Base-by-base conservation (phyloP, 2,113 vertebrate genomes). In the Cynopterus brachyotis region DNA sequence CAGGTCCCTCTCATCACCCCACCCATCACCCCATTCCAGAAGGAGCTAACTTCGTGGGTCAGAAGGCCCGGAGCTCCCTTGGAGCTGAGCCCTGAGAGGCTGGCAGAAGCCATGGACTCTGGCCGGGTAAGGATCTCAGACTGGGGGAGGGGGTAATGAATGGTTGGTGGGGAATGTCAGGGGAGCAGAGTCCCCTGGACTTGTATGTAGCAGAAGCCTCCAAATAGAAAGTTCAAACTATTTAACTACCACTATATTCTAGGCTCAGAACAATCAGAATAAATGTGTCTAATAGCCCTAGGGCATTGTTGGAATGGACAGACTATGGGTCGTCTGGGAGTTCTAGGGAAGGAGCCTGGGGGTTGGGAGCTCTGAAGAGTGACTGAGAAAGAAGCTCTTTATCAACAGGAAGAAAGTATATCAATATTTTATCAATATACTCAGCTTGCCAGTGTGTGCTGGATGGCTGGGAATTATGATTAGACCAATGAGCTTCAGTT, bases 51-150 rank as follows among this genome's bases (percentile, higher is more conserved):
- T 0, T 97, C 97, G 0, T 92, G 98, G 83, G 95, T 99, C 24
- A 62, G 55, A 76, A 95, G 84, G 50, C 96, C 97, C 40, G 89
- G 98, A 16, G 57, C 45, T 1, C 70, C 84, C 79, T 93, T 94
- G 15, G 97, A 98, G 2, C 99, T 98, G 45, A 97, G 98, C 78
- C 97, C 99, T 0, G 96, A 98, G 75, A 98, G 98, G n/a, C 89
- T 99, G 1, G 98, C 99, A 40, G 98, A 98, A 95, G 98, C 98
- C 13, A 98, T 99, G 99, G 98, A 99, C 30, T 96, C 95, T 2
- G 99, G 98, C 78, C 97, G 97, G 99, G 99, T 99, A 97, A 82
- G 86, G n/a, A 60, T 20, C 15, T 15, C 20, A 62, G 50, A 35
- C 10, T 45, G 67, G 22, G 40, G 37, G 67, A 75, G 19, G 60